Percentiles rank a stretch among this genome's conserved stretches.
These are phyloP conservation scores for Asbolus verrucosus DNA, from an alignment of 1,140 invertebrate genomes.

Conservation along the genomic window DNA sequence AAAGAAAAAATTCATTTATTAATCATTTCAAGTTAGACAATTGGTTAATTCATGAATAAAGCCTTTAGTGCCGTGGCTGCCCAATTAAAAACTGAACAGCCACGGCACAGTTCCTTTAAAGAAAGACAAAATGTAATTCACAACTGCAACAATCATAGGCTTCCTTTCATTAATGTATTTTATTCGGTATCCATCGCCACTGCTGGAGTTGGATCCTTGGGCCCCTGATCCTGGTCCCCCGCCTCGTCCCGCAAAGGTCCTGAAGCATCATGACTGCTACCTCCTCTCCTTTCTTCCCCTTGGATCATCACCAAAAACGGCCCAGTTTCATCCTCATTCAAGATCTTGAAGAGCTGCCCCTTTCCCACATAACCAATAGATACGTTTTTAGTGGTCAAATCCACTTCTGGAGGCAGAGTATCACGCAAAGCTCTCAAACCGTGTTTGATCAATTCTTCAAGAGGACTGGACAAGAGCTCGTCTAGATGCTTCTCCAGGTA, in stretches of 20 bases:
- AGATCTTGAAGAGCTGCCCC: constrained; percentile 81
- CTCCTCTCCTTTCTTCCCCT: constrained; percentile 79
- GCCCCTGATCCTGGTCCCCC: constrained; percentile 57
- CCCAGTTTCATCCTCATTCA: constrained; percentile 77
- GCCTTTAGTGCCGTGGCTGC: constrained; percentile 61
- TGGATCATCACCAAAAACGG: constrained; percentile 79
- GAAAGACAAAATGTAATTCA: constrained; percentile 11
- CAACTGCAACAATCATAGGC: not conserved
- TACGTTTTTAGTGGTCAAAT: constrained; percentile 94
- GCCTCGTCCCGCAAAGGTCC: constrained; percentile 57
- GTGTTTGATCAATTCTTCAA: constrained; percentile 94
- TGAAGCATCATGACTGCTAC: constrained; percentile 64
- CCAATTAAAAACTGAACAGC: constrained; percentile 50
- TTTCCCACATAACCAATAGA: constrained; percentile 92
- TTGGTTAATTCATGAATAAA: too few relatives aligned
- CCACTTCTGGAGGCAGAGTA: constrained; percentile 95
- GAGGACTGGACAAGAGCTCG: constrained; percentile 76
- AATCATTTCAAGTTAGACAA: not conserved
- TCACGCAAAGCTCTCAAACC: constrained; percentile 92
- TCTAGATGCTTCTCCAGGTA: constrained; percentile 95
- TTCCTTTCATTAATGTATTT: constrained; percentile 50
- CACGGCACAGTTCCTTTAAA: constrained; percentile 56
- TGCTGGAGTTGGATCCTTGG: constrained; percentile 66
- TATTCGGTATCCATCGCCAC: constrained; percentile 74
- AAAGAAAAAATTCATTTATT: constrained; percentile 31